Percentiles rank a stretch among this genome's conserved stretches.
Conservation (phyloP, 2,113 vertebrate genomes). For the Epinephelus lanceolatus region DNA sequence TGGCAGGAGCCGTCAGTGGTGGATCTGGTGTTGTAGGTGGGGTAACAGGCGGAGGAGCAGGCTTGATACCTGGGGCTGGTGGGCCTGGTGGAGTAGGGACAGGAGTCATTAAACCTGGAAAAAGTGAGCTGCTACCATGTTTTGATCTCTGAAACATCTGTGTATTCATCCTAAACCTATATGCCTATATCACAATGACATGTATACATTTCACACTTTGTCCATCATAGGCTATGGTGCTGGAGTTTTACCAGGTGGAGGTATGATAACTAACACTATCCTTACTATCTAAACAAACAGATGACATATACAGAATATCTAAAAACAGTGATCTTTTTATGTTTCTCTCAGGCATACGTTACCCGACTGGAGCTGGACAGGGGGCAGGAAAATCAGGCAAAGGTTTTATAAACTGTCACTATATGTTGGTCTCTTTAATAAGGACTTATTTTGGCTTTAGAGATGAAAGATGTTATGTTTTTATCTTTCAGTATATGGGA, state of each 20-base stretch:
- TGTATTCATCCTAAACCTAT: not conserved
- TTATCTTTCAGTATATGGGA: constrained; percentile 71
- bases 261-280: constrained; percentile 53
- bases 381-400: constrained; percentile 77
- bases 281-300: not conserved
- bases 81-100: constrained; percentile 64
- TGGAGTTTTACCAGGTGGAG: constrained; percentile 78
- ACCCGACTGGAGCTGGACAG: constrained; percentile 78
- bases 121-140: constrained; percentile 69
- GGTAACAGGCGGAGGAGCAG: constrained; percentile 50
- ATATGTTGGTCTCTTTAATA: not conserved
- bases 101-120: constrained; percentile 74
- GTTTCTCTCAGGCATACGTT: constrained; percentile 74
- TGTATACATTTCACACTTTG: not conserved
- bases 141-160: constrained; percentile 21
- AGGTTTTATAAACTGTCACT: constrained; percentile 58
- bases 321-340: not conserved
- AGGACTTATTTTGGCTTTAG: not conserved
- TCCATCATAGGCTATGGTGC: constrained; percentile 76
- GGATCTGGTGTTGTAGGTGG: constrained; percentile 24
- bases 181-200: not conserved
- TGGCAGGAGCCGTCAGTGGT: constrained; percentile 41
- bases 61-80: constrained; percentile 47
- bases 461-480: not conserved
- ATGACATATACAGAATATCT: not conserved